phyloP scores from a whole-genome alignment of 92 coral and sea anemone species.

The Scolanthus callimorphus region DNA sequence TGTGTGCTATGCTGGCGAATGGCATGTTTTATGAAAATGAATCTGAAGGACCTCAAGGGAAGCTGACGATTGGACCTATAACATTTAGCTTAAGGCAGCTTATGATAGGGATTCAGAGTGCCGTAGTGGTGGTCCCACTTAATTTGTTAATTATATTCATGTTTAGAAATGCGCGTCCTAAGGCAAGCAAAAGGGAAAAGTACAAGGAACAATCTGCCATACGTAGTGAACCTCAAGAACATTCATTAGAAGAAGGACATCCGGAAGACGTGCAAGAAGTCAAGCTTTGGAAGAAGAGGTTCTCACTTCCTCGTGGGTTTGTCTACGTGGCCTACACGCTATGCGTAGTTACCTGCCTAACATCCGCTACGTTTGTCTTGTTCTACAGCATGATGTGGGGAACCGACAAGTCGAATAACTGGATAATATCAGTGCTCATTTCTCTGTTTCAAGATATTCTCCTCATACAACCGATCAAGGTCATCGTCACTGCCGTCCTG shows the following conservation, averaged over 20 bases:
- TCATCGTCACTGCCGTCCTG: slow-evolving; percentile 48
- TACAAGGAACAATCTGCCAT: background rate
- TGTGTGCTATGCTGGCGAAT: slow-evolving; percentile 84
- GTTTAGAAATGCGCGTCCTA: slow-evolving; percentile 79
- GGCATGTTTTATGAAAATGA: slow-evolving; percentile 82
- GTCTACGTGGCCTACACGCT: slow-evolving; percentile 50
- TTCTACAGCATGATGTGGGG: slow-evolving; percentile 86
- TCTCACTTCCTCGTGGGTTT: slow-evolving; percentile 59
- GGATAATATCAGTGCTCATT: slow-evolving; percentile 60
- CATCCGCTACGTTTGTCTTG: slow-evolving; percentile 48
- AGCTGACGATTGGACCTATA: slow-evolving; percentile 66
- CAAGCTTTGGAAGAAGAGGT: slow-evolving; percentile 1
- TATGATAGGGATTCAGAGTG: slow-evolving; percentile 61
- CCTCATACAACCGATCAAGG: slow-evolving; percentile 71
- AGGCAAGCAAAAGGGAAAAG: background rate
- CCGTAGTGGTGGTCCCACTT: slow-evolving; percentile 70
- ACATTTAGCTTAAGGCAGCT: slow-evolving; percentile 63
- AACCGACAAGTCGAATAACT: slow-evolving; percentile 63
- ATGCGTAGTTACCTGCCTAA: slow-evolving; percentile 37
- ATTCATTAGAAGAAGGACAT: background rate
- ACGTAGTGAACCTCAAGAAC: background rate
- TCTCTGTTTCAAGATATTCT: slow-evolving; percentile 75
- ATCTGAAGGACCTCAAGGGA: slow-evolving; percentile 8
- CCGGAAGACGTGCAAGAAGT: too few relatives aligned
- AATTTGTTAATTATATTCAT: slow-evolving; percentile 60